Evolutionary conservation across 2,888 invertebrate species (phyloP).

Genomic region (Cacoxenus indagator): DNA sequence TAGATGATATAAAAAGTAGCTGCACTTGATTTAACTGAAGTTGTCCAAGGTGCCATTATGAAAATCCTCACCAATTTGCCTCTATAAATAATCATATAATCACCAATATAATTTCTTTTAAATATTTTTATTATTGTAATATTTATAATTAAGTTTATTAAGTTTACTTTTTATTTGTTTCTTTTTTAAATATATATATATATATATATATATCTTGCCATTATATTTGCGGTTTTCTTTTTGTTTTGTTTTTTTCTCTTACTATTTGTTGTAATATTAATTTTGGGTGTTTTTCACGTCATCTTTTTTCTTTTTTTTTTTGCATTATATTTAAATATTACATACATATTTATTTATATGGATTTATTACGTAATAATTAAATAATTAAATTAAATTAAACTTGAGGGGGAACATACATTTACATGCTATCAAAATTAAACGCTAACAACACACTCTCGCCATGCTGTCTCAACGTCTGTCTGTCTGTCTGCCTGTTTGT

Average conservation of each 20-base stretch:
- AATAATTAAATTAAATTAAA: slow-evolving; percentile 59
- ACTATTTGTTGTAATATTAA: slow-evolving; percentile 16
- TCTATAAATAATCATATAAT: too few relatives aligned
- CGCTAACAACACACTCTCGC: slow-evolving; percentile 59
- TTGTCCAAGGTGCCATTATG: too few relatives aligned
- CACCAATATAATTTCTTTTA: neutral
- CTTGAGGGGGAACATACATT: slow-evolving; percentile 64
- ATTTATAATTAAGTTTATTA: slow-evolving; percentile 44
- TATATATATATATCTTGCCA: slow-evolving; percentile 4
- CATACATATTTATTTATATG: slow-evolving; percentile 24
- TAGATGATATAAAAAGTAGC: too few relatives aligned
- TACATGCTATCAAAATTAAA: slow-evolving; percentile 64
- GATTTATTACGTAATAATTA: slow-evolving; percentile 40
- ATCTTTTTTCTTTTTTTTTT: slow-evolving; percentile 17
- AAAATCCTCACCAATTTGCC: too few relatives aligned
- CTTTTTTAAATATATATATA: slow-evolving; percentile 20
- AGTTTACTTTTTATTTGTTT: slow-evolving; percentile 21
- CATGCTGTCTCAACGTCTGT: slow-evolving; percentile 23
- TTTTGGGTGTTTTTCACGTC: too few relatives aligned
- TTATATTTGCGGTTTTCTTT: slow-evolving; percentile 1
- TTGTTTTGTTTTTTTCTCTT: slow-evolving; percentile 24
- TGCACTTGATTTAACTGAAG: too few relatives aligned
- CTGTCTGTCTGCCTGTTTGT: slow-evolving; percentile 31
- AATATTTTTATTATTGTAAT: slow-evolving; percentile 32
- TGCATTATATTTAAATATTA: slow-evolving; percentile 25